Base-by-base conservation (phyloP, 2,797 vertebrate species). In the Stomatorhinus walkeri region DNA sequence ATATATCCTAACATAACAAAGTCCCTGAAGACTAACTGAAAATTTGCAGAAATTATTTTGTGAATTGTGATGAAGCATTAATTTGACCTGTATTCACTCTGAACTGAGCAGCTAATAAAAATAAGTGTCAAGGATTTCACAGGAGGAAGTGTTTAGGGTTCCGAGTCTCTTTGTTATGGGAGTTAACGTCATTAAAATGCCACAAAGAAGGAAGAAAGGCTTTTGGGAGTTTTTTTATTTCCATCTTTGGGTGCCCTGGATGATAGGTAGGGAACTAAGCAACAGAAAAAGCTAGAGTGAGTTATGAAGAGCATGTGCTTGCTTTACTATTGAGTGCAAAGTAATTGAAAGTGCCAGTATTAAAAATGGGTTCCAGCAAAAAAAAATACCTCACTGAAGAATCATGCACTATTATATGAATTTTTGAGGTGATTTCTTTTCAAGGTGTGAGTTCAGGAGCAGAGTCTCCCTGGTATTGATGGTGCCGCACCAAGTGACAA, bases 1-100 rank as follows among this genome's bases (percentile, higher is more conserved):
- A 91, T 90, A 87, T 93, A 87, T 88, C 68, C 90, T 90, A 87
- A 83, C 59, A 83, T 81, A 79, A 89, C 72, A 88, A 88, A 48
- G 88, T 85, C 81, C 72, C 81, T 56, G 81, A 2, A 48, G 49
- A 51, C n/a, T 40, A 43, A 24, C 16, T 61, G 36, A 9, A 43
- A 87, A 1, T 87, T 36, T n/a, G 36, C n/a, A 86, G 32, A 46
- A 48, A 84, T 94, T 93, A 94, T 95, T 95, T 95, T 92, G 92
- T 94, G 94, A 94, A 92, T 93, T 93, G 93, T 93, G 92, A 90
- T 93, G 93, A 91, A 93, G 92, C 92, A 32, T 87, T 87, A n/a
- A 59, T 64, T 40, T 61, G 6, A 43, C 36, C 92, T 91, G 91
- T 90, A 84, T 10, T 85, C 7, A 85, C 16, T 87, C 64, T 87